These are phyloP conservation scores for Cyrtorhinus lividipennis DNA, from an alignment of 1,140 invertebrate genomes.

Conservation along the genomic window DNA sequence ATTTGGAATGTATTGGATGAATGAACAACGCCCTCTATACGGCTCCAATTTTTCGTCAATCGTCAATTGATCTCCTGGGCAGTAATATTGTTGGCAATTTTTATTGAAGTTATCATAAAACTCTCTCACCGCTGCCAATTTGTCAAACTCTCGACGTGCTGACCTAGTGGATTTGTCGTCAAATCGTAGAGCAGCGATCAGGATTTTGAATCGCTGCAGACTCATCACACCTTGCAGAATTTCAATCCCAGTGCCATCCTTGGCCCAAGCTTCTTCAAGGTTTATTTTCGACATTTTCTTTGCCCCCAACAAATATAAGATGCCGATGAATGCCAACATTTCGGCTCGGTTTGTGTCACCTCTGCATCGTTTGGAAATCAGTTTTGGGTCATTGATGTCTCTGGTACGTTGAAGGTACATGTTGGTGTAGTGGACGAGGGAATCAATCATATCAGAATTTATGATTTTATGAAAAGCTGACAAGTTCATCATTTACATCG, in stretches of 20 bases:
- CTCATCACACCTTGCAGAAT: not conserved
- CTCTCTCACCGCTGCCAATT: constrained; percentile 28
- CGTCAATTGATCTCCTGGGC: constrained; percentile 27
- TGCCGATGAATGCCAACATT: constrained; percentile 7
- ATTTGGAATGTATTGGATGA: constrained; percentile 32
- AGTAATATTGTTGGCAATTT: constrained; percentile 29
- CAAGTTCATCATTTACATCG: constrained; percentile 4
- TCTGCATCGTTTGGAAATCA: not conserved
- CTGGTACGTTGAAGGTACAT: not conserved
- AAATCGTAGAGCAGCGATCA: constrained; percentile 26
- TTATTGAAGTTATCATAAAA: constrained; percentile 29
- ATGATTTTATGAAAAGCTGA: constrained; percentile 6
- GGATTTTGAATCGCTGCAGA: constrained; percentile 20
- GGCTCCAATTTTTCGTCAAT: constrained; percentile 32
- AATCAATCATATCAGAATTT: constrained; percentile 4
- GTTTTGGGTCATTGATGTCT: not conserved
- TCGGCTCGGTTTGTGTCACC: constrained; percentile 7
- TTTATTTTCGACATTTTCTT: not conserved
- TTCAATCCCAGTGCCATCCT: not conserved
- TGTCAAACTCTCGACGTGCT: constrained; percentile 25
- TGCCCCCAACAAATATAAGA: constrained; percentile 1
- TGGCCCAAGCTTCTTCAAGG: not conserved
- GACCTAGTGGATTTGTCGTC: constrained; percentile 26
- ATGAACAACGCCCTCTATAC: constrained; percentile 31
- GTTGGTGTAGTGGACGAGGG: constrained; percentile 3